Evolutionary conservation across 2,113 vertebrate genomes (phyloP).

Genomic region (Rostratula benghalensis): DNA sequence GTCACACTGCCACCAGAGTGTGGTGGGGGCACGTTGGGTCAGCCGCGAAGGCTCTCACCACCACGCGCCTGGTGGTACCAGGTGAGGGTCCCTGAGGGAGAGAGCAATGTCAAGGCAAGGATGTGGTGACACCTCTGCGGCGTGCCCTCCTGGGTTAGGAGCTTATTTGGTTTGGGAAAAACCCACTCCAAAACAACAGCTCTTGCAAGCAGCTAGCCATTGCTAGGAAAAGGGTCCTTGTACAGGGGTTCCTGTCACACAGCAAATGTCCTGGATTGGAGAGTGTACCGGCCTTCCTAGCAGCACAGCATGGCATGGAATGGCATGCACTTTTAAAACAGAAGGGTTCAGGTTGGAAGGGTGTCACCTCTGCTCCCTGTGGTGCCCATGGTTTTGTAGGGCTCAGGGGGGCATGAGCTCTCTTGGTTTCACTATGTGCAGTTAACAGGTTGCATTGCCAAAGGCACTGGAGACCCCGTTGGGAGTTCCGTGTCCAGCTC

Average conservation of each 20-base stretch:
- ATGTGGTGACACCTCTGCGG: rapidly evolving
- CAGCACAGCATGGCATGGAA: background rate
- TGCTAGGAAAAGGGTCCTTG: background rate
- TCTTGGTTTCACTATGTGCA: background rate
- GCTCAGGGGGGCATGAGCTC: background rate
- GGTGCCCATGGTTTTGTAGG: rapidly evolving
- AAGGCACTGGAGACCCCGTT: background rate
- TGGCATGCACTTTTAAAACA: background rate
- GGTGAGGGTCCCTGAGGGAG: background rate
- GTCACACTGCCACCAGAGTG: rapidly evolving
- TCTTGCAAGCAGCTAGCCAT: background rate
- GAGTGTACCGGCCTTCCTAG: background rate
- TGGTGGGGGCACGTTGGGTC: rapidly evolving
- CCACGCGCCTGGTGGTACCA: rapidly evolving
- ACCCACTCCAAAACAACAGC: background rate
- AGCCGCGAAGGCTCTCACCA: background rate
- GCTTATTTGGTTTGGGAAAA: background rate
- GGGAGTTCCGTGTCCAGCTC: background rate
- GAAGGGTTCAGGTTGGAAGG: background rate
- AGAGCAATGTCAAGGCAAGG: background rate
- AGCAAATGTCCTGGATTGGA: background rate
- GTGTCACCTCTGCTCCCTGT: rapidly evolving
- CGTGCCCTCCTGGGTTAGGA: background rate
- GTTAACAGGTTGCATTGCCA: background rate
- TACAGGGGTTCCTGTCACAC: rapidly evolving